Conservation (phyloP, 64 coral and sea anemone genomes). For the Acropora yongei region DNA sequence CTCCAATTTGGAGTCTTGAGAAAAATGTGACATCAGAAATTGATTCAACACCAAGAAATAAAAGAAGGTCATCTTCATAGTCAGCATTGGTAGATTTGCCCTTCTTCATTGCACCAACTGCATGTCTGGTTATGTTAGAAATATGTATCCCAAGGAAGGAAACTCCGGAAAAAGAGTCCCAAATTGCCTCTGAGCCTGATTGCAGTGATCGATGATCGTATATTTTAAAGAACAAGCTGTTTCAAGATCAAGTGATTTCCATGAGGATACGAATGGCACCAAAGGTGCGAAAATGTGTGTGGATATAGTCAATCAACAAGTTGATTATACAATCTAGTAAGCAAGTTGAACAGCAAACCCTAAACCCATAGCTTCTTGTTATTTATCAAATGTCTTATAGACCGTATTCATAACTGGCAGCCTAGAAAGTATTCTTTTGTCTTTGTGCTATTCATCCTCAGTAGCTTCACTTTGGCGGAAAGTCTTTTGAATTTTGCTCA, state of each 20-base stretch:
- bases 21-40: conserved; percentile 29
- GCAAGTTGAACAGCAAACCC: neutral
- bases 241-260: neutral
- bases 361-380: too few species aligned
- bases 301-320: neutral
- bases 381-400: too few species aligned
- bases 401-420: too few species aligned
- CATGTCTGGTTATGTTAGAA: neutral
- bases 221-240: neutral
- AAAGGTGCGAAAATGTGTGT: neutral
- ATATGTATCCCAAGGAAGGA: conserved; percentile 1
- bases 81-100: conserved; percentile 1
- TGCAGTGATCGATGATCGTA: neutral
- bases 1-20: conserved; percentile 38
- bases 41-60: conserved; percentile 12
- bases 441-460: too few species aligned
- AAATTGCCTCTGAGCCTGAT: neutral
- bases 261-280: neutral
- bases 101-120: conserved; percentile 2
- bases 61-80: conserved; percentile 17
- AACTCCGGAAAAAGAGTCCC: conserved; percentile 4
- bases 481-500: too few species aligned
- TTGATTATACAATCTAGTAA: neutral
- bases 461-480: too few species aligned
- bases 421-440: too few species aligned